Base-by-base conservation (phyloP, 1,140 invertebrate genomes). In the Scaptomyza hsui region DNA sequence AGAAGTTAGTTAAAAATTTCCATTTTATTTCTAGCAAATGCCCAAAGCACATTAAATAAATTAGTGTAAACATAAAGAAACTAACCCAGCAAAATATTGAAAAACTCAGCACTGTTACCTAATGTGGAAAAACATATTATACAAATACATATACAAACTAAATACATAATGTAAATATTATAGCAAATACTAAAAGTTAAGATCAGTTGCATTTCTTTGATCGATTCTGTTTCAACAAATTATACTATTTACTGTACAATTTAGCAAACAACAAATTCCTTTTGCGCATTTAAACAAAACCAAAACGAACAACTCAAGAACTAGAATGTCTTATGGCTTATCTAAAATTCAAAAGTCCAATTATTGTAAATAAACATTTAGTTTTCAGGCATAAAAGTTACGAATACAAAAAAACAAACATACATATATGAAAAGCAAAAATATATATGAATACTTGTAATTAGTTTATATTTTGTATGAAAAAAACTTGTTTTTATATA, bases 381-480 rank as follows among this genome's bases (percentile, higher is more conserved):
- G 68, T 65, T 72, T 68, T n/a, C 67, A 41, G 13, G 5, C 37
- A 67, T 59, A 49, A 57, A 67, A 44, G 32, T 70, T 70, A 53
- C 56, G 32, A 57, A 63, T 49, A 56, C 12, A 63, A n/a, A 68
- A 35, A 67, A 67, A 53, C 45, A 32, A 7, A 56, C 21, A 37
- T 32, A 57, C 45, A 55, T 48, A 53, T 10, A 71, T 51, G 39
- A 24, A 52, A 57, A 52, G 55, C 29, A 45, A 42, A 37, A 72
- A 70, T 73, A 70, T 76, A 65, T 65, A 70, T 63, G 53, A 65
- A 72, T 88, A 78, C 56, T 85, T 89, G 75, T 89, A 83, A 89
- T 89, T 89, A 89, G 86, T 75, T 75, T 68, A 68, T 75, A 72
- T 89, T 89, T 89, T 89, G 75, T 89, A 89, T 78, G 55, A 72